Percentiles rank a stretch among this genome's conserved stretches.
These are phyloP conservation scores for Cichlasoma orientale DNA, from an alignment of 2,797 vertebrate genomes.

Conservation along the genomic window DNA sequence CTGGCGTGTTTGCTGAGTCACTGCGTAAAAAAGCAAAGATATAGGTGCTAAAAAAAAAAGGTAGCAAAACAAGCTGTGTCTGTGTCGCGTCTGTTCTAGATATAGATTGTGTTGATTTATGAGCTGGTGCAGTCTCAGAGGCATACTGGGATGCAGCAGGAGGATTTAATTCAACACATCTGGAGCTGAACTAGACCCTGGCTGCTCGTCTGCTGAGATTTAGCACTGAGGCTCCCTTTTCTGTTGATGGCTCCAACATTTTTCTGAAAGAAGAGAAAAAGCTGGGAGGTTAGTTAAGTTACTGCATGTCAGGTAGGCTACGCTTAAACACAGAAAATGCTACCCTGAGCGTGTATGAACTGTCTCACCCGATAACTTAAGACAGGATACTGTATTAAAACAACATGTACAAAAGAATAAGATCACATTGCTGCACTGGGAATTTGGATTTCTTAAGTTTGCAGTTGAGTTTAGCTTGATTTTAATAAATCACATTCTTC, in stretches of 20 bases:
- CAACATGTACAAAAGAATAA: neutral
- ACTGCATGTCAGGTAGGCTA: constrained; percentile 11
- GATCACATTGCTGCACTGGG: neutral
- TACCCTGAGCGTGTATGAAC: neutral
- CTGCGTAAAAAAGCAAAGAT: constrained; percentile 31
- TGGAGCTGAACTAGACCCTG: constrained; percentile 51
- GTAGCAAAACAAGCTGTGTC: constrained; percentile 32
- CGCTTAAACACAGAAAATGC: constrained; percentile 2
- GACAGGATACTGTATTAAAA: neutral
- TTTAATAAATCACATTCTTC: too few species aligned
- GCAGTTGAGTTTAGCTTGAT: neutral
- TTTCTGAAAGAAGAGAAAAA: neutral
- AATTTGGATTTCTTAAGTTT: neutral
- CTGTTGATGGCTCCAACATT: constrained; percentile 3
- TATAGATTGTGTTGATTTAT: constrained; percentile 66
- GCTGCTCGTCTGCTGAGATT: constrained; percentile 37
- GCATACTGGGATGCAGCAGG: constrained; percentile 61
- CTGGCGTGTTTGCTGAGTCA: constrained; percentile 63
- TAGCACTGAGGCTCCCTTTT: constrained; percentile 14
- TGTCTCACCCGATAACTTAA: neutral
- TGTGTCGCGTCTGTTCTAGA: constrained; percentile 31
- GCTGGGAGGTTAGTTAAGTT: neutral
- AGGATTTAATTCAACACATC: constrained; percentile 74
- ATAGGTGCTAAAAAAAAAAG: constrained; percentile 24
- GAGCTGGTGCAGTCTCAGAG: constrained; percentile 42